A percentile compares a stretch with the other conserved stretches of the same genome.
Conservation (phyloP, 2,888 invertebrate genomes). For the Esperia sulphurella region DNA sequence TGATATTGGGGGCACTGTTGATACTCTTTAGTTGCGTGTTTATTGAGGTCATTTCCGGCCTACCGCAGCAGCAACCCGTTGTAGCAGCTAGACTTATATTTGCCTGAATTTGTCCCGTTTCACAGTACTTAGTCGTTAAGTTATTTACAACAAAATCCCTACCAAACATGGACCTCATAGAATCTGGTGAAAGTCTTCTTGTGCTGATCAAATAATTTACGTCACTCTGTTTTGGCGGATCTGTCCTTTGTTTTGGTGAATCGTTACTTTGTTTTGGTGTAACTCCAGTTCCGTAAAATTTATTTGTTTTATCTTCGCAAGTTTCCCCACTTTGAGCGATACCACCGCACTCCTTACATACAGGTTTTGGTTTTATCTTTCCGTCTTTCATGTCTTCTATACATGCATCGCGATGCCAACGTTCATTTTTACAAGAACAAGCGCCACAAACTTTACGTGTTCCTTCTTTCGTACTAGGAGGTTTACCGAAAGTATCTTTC, state of each 20-base stretch:
- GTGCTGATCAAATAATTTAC: constrained; percentile 45
- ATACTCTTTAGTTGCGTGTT: not conserved
- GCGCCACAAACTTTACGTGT: constrained; percentile 51
- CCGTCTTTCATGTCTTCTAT: constrained; percentile 17
- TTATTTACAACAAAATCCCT: constrained; percentile 40
- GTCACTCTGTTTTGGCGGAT: constrained; percentile 16
- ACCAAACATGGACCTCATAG: constrained; percentile 37
- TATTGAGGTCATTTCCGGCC: not conserved
- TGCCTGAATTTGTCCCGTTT: constrained; percentile 6
- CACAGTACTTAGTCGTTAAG: constrained; percentile 19
- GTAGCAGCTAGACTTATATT: constrained; percentile 14
- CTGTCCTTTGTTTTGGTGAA: constrained; percentile 23
- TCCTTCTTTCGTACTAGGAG: constrained; percentile 29
- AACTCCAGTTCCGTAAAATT: constrained; percentile 39
- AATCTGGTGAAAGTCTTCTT: constrained; percentile 38
- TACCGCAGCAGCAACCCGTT: constrained; percentile 31
- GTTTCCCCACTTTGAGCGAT: constrained; percentile 39
- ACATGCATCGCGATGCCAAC: constrained; percentile 18
- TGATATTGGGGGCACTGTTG: not conserved
- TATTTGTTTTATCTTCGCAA: constrained; percentile 48
- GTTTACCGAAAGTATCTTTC: constrained; percentile 34
- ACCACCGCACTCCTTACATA: constrained; percentile 54
- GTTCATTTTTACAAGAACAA: constrained; percentile 64
- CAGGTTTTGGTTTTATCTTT: not conserved
- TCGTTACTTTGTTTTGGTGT: constrained; percentile 32